Conservation (phyloP, 2,113 vertebrate genomes). For the Alethe castanea region DNA sequence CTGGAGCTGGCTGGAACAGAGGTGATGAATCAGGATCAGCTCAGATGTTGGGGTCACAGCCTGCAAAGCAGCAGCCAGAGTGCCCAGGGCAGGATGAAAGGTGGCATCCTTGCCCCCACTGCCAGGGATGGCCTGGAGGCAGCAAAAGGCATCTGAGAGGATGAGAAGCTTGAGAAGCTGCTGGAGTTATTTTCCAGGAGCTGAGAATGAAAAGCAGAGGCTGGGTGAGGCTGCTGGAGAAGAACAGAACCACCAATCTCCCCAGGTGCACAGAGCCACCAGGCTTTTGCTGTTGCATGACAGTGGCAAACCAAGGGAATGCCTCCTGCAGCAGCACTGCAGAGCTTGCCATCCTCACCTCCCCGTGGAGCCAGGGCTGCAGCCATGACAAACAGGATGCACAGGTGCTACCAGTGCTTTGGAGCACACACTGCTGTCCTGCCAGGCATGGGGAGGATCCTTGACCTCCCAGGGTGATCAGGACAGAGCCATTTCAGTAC, state of each 20-base stretch:
- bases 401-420: background rate
- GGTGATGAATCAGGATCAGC: background rate
- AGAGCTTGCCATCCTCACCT: background rate
- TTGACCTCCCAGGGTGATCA: fast-evolving
- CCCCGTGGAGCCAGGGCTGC: background rate
- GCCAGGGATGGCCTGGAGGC: background rate
- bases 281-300: background rate
- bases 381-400: background rate
- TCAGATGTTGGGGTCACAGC: background rate
- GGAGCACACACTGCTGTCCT: background rate
- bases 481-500: background rate
- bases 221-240: background rate
- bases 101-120: background rate
- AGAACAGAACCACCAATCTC: background rate
- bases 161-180: background rate
- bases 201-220: background rate
- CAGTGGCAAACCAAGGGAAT: background rate
- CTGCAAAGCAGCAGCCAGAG: background rate
- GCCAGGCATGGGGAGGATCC: background rate
- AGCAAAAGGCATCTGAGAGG: background rate
- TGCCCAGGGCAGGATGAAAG: background rate
- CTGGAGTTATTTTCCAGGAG: background rate
- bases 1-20: background rate
- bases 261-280: too few relatives aligned
- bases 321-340: background rate